phyloP scores from a whole-genome alignment of 2,797 vertebrate species.

The Spinibarbus caldwelli region DNA sequence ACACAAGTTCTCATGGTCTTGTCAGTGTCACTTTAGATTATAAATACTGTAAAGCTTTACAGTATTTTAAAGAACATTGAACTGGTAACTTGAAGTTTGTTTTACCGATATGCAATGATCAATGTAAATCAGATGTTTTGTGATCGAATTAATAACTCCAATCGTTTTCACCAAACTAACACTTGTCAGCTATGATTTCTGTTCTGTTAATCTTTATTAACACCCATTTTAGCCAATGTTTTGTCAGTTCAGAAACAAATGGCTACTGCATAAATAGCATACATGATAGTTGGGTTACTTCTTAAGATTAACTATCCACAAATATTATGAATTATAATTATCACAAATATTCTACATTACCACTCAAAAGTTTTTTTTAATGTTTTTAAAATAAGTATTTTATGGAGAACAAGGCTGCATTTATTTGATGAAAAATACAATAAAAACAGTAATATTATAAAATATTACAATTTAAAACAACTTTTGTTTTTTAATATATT shows the following conservation, averaged over 20 bases:
- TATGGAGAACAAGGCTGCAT: neutral
- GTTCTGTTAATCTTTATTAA: neutral
- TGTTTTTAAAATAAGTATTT: neutral
- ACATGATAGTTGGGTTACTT: neutral
- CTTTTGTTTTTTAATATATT: neutral
- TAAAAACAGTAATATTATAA: neutral
- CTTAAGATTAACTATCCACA: neutral
- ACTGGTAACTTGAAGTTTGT: neutral
- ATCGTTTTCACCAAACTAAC: neutral
- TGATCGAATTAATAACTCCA: neutral
- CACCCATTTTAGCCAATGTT: neutral
- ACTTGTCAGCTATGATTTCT: neutral
- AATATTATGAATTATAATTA: neutral
- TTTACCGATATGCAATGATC: neutral
- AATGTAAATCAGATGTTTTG: neutral
- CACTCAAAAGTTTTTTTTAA: neutral
- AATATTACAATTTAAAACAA: neutral
- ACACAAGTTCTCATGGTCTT: neutral
- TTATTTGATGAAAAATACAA: neutral
- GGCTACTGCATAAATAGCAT: neutral
- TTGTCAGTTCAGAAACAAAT: neutral
- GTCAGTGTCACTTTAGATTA: neutral
- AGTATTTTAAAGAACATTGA: neutral
- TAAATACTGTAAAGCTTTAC: neutral
- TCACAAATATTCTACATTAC: neutral